phyloP scores from a whole-genome alignment of 2,797 vertebrate species.

The Aythya fuligula region DNA sequence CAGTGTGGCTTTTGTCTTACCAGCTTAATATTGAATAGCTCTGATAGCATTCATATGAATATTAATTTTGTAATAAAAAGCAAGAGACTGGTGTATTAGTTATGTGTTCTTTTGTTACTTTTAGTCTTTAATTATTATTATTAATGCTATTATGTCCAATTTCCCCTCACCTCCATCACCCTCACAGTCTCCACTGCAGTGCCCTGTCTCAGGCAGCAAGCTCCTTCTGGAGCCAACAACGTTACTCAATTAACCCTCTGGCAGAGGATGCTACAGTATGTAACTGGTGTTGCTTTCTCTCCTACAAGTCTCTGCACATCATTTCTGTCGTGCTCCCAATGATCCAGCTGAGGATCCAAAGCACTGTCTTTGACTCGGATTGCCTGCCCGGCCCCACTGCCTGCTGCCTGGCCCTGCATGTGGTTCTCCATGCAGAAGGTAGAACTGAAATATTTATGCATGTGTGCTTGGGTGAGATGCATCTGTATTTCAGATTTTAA shows the following conservation, averaged over 20 bases:
- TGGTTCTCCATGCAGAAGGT: neutral
- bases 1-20: conserved; percentile 70
- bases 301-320: conserved; percentile 14
- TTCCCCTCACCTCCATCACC: conserved; percentile 66
- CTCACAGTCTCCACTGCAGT: conserved; percentile 35
- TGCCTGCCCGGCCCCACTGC: fast-evolving
- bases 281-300: conserved; percentile 56
- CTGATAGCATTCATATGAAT: conserved; percentile 60
- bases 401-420: neutral
- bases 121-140: conserved; percentile 66
- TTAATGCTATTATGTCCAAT: conserved; percentile 59
- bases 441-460: neutral
- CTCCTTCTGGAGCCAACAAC: conserved; percentile 73
- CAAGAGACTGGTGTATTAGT: conserved; percentile 59
- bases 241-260: conserved; percentile 78
- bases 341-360: neutral
- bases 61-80: conserved; percentile 62
- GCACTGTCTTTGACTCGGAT: neutral
- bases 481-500: neutral
- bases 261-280: conserved; percentile 38
- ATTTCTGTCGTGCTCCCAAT: neutral
- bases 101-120: conserved; percentile 62
- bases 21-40: conserved; percentile 65
- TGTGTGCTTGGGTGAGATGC: fast-evolving
- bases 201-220: conserved; percentile 54